A percentile compares a stretch with the other conserved stretches of the same genome.
These are phyloP conservation scores for Halichondria panicea DNA, from an alignment of 37 sponge, comb jelly and placozoan species.

Conservation along the genomic window DNA sequence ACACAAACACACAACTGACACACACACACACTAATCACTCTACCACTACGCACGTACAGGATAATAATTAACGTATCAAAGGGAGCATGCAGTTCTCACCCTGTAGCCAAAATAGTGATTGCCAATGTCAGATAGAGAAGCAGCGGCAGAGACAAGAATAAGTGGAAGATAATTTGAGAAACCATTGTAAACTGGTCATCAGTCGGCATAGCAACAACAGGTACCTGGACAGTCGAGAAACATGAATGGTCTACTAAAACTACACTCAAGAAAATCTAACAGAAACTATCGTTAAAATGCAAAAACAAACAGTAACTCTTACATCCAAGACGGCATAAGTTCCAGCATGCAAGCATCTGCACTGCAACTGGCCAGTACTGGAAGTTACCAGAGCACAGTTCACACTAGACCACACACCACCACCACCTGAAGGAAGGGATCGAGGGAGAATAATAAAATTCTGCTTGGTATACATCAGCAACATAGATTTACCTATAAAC, in stretches of 20 bases:
- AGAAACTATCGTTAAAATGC: too few relatives aligned
- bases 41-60: too few relatives aligned
- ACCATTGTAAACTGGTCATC: neutral
- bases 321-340: slow-evolving; percentile 14
- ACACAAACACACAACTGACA: too few relatives aligned
- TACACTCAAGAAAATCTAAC: too few relatives aligned
- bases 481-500: too few relatives aligned
- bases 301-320: too few relatives aligned
- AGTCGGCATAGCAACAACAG: neutral
- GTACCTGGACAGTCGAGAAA: too few relatives aligned
- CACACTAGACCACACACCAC: slow-evolving; percentile 17
- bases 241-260: too few relatives aligned
- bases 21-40: too few relatives aligned
- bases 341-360: slow-evolving; percentile 6
- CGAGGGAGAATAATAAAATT: neutral
- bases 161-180: slow-evolving; percentile 18
- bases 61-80: too few relatives aligned
- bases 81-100: slow-evolving; percentile 12
- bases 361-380: neutral
- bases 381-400: neutral
- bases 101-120: neutral
- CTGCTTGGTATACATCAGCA: too few relatives aligned
- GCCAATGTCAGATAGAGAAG: slow-evolving; percentile 23
- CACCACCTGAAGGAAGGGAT: slow-evolving; percentile 1
- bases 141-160: neutral